Base-by-base conservation (phyloP, 2,888 invertebrate genomes). In the Rhingia campestris region DNA sequence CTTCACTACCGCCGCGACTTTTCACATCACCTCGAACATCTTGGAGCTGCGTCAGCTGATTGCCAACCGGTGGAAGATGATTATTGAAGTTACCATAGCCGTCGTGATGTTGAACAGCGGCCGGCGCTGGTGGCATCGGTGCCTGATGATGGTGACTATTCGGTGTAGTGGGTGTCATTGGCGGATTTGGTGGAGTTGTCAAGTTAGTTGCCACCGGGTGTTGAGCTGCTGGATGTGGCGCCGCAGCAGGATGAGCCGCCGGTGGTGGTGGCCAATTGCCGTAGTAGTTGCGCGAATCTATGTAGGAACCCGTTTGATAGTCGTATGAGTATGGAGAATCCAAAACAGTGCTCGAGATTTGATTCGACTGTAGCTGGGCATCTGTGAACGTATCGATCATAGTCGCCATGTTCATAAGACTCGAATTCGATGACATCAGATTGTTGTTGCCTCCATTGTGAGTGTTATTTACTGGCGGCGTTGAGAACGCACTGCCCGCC, bases 271-370 rank as follows among this genome's bases (percentile, higher is more conserved):
- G 95, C 87, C 94, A 90, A 70, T 93, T 92, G 88, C 94, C 94
- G 86, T 94, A 94, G 87, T 94, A 94, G 88, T 94, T 94, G 53
- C 95, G 92, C 84, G 94, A 94, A 87, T 93, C 93, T 61, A 91
- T 91, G 86, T 94, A 94, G 88, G 91, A 91, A 85, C 92, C 91
- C 80, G 91, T 92, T 86, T 93, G 94, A 88, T 94, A 94, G 82
- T 94, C 94, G 81, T 94, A 94, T 35, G 94, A 91, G 86, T 94
- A 94, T 7, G 94, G 94, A 4, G 94, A 94, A 89, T 96, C 96
- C 87, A 96, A 91, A 4, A 96, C 96, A 10, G 96, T 97, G 88
- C 96, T 96, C 45, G 96, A 96, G 86, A 96, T 96, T 91, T 96
- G 96, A 89, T 96, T 96, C 89, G 95, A 96, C 91, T 97, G 96